Evolutionary conservation across 2,888 invertebrate species (phyloP), one percentile per base, ranked within the genome.

Genomic region (Ophioninae sp.): DNA sequence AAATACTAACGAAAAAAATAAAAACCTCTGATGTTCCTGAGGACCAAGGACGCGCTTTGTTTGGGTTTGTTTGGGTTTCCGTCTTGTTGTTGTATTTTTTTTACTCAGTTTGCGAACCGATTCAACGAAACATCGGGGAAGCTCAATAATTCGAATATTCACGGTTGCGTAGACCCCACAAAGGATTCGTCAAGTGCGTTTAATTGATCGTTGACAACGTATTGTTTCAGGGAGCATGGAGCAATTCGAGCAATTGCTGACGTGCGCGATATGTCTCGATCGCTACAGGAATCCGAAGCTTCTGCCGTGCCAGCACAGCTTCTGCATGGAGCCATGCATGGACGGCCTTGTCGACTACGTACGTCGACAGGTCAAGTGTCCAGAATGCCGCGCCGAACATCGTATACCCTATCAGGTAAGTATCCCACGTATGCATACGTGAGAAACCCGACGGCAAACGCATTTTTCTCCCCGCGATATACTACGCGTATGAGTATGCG

Each of bases 281-380:
- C 96, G 99, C 91, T 99, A 97, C 94, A 95, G 97, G 91, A 98
- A 98, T 93, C 99, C 99, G n/a, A 99, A 99, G 94, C 95, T 99
- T 92, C 94, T 99, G 92, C 99, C 99, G 96, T 99, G 99, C 93
- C 99, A 99, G 95, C 99, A 99, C 95, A 99, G 99, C 90, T 99
- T 98, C 94, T 99, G 99, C 93, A 97, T 98, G 97, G 98, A 98
- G 92, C 99, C 99, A 77, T 99, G 99, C 93, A 97, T 99, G 96
- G 99, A 99, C 93, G 98, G 99, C 87, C 95, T 99, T 73, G 97
- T 98, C 91, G 98, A 98, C 94, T 98, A 98, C 93, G 98, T 98
- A 87, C 95, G 98, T 88, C 95, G 98, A 94, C 98, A 98, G 95
- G 97, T 99, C 85, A 98, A 98, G 95, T 99, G 99, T 94, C 99